Conservation (phyloP, 2,888 invertebrate species). For the Eumerus sabulonum region DNA sequence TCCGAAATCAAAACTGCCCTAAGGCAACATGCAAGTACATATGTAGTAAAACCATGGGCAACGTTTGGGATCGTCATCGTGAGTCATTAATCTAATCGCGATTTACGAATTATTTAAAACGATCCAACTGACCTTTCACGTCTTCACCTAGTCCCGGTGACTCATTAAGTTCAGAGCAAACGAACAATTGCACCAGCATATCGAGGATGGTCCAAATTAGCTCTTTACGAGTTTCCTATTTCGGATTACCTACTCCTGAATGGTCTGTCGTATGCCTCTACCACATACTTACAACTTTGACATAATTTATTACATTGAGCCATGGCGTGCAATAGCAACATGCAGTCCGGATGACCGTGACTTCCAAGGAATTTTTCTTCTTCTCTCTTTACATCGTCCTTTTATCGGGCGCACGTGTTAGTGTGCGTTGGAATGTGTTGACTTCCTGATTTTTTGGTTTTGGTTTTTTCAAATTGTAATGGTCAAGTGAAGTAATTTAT, state of each 20-base stretch:
- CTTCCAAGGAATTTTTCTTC: conserved; percentile 29
- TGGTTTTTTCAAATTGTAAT: conserved; percentile 12
- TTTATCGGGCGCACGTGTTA: not conserved
- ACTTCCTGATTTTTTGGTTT: conserved; percentile 9
- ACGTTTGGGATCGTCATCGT: conserved; percentile 36
- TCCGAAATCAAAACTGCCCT: conserved; percentile 6
- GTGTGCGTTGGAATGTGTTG: conserved; percentile 19
- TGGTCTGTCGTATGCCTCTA: conserved; percentile 21
- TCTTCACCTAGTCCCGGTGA: conserved; percentile 33
- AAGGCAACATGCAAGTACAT: conserved; percentile 43
- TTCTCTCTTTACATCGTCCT: not conserved
- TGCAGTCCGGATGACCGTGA: conserved; percentile 56
- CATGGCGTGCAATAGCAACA: conserved; percentile 31
- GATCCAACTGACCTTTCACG: conserved; percentile 59
- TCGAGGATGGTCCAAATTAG: conserved; percentile 12
- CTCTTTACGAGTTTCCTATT: conserved; percentile 1
- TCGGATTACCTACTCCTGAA: not conserved
- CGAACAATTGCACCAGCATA: not conserved
- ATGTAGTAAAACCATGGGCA: conserved; percentile 5
- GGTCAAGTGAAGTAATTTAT: conserved; percentile 53
- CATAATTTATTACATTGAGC: conserved; percentile 55
- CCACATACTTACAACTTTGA: conserved; percentile 49
- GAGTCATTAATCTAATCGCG: conserved; percentile 56
- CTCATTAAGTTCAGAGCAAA: not conserved
- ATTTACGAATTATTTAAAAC: conserved; percentile 49